Conservation (phyloP, 2,797 vertebrate species). For the Petrocephalus schoutedeni region DNA sequence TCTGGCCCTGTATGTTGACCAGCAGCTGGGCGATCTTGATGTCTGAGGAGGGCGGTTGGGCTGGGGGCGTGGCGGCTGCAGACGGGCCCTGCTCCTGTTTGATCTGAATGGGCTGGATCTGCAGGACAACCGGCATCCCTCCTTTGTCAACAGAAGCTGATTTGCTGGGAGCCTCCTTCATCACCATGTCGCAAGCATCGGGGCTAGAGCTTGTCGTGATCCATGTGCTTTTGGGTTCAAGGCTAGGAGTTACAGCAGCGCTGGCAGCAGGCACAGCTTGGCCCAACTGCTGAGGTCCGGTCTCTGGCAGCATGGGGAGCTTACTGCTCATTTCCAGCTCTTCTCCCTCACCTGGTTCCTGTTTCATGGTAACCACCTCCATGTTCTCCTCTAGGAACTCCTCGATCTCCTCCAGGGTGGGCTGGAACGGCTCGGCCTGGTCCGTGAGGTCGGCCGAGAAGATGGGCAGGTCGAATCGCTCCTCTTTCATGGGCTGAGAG, state of each 20-base stretch:
- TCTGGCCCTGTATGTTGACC: constrained; percentile 93
- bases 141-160: constrained; percentile 51
- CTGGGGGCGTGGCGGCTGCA: constrained; percentile 48
- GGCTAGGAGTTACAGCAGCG: constrained; percentile 40
- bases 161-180: constrained; percentile 49
- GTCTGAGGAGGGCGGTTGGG: constrained; percentile 62
- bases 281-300: constrained; percentile 62
- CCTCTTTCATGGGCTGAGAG: constrained; percentile 68
- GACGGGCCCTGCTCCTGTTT: constrained; percentile 72
- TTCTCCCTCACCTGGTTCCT: constrained; percentile 59
- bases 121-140: constrained; percentile 77
- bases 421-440: constrained; percentile 79
- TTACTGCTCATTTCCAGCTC: constrained; percentile 43
- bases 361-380: constrained; percentile 72
- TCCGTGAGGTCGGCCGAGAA: constrained; percentile 74
- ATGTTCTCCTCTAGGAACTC: constrained; percentile 98
- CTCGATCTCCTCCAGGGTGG: constrained; percentile 94
- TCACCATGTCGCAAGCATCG: constrained; percentile 21
- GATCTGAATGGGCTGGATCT: constrained; percentile 82
- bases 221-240: constrained; percentile 57
- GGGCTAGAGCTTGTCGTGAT: constrained; percentile 38
- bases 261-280: constrained; percentile 60
- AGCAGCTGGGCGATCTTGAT: constrained; percentile 87
- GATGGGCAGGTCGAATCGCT: constrained; percentile 72
- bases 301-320: constrained; percentile 33